Evolutionary conservation across 2,113 vertebrate genomes (phyloP).

Genomic region (Plecotus auritus): DNA sequence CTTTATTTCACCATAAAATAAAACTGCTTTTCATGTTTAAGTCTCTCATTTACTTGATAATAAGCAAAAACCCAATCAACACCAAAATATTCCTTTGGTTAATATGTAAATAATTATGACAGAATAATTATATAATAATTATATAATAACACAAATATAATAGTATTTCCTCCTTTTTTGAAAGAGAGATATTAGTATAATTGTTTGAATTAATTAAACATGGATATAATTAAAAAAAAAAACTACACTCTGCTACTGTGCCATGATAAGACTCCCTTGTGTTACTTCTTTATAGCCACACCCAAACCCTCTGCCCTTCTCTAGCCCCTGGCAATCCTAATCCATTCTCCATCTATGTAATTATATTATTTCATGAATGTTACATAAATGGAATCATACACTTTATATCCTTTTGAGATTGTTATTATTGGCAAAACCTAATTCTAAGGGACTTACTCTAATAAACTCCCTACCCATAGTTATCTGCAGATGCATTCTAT

Average conservation of each 20-base stretch:
- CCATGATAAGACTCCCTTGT: not conserved
- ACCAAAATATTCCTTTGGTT: not conserved
- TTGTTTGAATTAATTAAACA: not conserved
- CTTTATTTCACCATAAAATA: conserved; percentile 7
- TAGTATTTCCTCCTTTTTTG: not conserved
- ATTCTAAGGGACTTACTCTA: not conserved
- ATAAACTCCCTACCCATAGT: not conserved
- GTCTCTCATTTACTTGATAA: not conserved
- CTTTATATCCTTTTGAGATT: not conserved
- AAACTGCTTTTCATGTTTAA: conserved; percentile 19
- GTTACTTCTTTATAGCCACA: not conserved
- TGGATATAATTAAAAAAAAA: not conserved
- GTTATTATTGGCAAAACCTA: not conserved
- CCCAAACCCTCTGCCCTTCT: not conserved
- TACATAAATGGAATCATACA: not conserved
- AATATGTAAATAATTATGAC: not conserved
- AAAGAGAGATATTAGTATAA: not conserved
- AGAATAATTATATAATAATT: not conserved
- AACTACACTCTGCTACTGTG: not conserved
- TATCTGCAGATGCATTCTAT: not conserved
- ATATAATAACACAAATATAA: not conserved
- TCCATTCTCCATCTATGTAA: not conserved
- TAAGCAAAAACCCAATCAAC: not conserved
- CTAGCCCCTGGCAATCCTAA: not conserved
- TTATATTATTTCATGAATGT: not conserved